Evolutionary conservation across 2,888 invertebrate species (phyloP), one percentile per base, ranked within the genome.

Genomic region (Spilosoma lubricipeda): DNA sequence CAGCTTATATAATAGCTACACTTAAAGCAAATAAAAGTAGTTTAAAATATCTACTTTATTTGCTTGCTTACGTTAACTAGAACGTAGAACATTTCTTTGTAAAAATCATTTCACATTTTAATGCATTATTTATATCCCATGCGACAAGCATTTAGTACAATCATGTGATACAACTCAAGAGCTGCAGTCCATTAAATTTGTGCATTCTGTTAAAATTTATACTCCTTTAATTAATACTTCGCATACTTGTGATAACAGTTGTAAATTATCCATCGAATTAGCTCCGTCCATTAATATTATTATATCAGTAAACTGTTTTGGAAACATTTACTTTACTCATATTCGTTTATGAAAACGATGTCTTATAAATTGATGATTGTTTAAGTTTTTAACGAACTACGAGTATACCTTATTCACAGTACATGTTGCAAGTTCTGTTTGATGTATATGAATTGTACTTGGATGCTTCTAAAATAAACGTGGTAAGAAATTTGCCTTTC

Each of bases 231-330:
- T 63, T 30, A 67, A 70, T 64, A 63, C 86, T 87, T 88, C 85
- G 82, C 79, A 81, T 77, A 80, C 77, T 81, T 87, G 87, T 90
- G 86, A 88, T 89, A 84, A 83, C 84, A 86, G 82, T 82, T 81
- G 81, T 84, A 76, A 84, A 83, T 77, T 78, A 82, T 85, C 88
- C 92, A 92, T 88, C 93, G 92, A 94, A 92, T 89, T 77, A 85
- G 89, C 91, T 95, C 95, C 95, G 95, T 95, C 95, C 95, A 94
- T 67, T 72, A 77, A 74, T 70, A 82, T 81, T 82, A 80, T 84
- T 78, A 74, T 59, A 76, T 70, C 81, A 81, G 75, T 74, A 67
- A 76, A 80, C 83, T 85, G 74, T 85, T 80, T 82, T 70, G 75
- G 76, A 77, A 80, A 71, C 69, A 76, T 80, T 68, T 71, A 45